phyloP scores from a whole-genome alignment of 2,888 invertebrate species.

The Eudasyphora cyanicolor region DNA sequence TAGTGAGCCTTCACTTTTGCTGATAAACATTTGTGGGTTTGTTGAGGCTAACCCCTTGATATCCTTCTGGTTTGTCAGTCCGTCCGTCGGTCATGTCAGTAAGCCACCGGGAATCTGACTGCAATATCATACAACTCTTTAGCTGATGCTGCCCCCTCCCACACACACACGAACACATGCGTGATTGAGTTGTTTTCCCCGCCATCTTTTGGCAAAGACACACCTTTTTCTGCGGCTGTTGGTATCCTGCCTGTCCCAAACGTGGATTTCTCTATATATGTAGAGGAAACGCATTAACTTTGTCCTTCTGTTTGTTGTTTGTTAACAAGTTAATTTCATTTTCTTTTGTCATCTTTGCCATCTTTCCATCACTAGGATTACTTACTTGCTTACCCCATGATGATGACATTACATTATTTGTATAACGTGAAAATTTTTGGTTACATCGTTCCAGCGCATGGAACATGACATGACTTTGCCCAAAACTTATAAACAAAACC shows the following conservation, averaged over 20 bases:
- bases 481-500: conserved; percentile 32
- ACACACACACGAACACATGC: neutral
- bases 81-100: too few relatives aligned
- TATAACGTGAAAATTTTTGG: neutral
- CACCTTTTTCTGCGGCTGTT: conserved; percentile 48
- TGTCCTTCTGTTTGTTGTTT: conserved; percentile 13
- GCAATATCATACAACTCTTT: conserved; percentile 44
- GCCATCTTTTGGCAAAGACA: conserved; percentile 14
- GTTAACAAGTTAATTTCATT: conserved; percentile 63
- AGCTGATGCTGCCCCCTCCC: conserved; percentile 28
- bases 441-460: too few relatives aligned
- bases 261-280: conserved; percentile 60
- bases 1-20: conserved; percentile 17
- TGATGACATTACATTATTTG: conserved; percentile 52
- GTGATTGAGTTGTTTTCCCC: neutral
- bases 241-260: conserved; percentile 52
- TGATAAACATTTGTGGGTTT: conserved; percentile 56
- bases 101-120: conserved; percentile 20
- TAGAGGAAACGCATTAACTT: conserved; percentile 40
- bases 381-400: neutral
- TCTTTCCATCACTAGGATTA: neutral
- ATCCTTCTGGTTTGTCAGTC: neutral
- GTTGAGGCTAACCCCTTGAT: conserved; percentile 34
- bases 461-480: conserved; percentile 55
- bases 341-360: neutral